Base-by-base conservation (phyloP, 2,113 vertebrate species). In the Todiramphus saurophagus region DNA sequence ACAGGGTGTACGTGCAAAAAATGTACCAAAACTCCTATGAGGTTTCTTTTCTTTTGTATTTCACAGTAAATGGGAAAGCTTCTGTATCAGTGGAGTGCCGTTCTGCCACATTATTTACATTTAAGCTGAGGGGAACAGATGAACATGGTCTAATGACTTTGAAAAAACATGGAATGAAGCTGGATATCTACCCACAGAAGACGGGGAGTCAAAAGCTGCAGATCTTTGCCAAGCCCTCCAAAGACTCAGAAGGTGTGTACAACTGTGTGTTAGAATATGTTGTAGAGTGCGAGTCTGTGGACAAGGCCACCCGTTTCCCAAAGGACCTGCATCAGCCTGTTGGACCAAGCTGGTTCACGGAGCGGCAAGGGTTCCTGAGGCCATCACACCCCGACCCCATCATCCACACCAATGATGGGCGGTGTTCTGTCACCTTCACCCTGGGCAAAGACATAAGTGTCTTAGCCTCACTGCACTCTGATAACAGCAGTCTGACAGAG, bases 271-370 rank as follows among this genome's bases (percentile, higher is more conserved):
- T 98, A 48, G 97, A 98, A 48, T 98, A 98, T 19, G 77, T 95
- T 0, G 24, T 99, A n/a, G 95, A 97, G 77, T 99, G 98, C 44
- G 81, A 90, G 87, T 96, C 97, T 0, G 97, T 98, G 86, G 97
- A 98, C 92, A 35, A 37, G 35, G 94, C 80, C 10, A 66, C 82
- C 79, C 89, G 11, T 17, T 97, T 98, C 76, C 98, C 98, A 0
- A 91, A 92, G 2, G 97, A 97, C 19, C 95, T 99, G 35, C 92
- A 94, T 46, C 98, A 98, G 83, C 98, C 98, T 2, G 97, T 99
- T 7, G 98, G 98, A 12, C 98, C 98, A 3, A 98, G 98, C 95
- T 98, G 98, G 98, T 97, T 98, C 96, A 98, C 98, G 0, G 98
- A 98, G 96, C 96, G 93, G n/a, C 97, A 98, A 59, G 98, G 98